Conservation (phyloP, 2,113 vertebrate species). For the Oncorhynchus clarkii region DNA sequence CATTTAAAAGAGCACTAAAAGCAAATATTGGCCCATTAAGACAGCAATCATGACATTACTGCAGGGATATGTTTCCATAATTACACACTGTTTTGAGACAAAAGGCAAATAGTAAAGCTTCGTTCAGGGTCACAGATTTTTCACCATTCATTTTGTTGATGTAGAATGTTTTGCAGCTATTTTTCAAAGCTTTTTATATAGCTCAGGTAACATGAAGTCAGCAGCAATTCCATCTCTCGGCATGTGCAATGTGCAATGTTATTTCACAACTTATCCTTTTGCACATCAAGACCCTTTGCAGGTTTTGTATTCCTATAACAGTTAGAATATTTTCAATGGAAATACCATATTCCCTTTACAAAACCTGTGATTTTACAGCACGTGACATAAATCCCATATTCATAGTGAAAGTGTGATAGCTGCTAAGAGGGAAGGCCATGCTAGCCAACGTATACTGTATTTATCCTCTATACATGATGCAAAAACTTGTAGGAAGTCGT, state of each 20-base stretch:
- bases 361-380: too few species aligned
- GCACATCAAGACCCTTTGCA: not conserved
- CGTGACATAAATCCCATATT: not conserved
- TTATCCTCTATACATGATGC: slow-evolving; percentile 31
- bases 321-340: too few species aligned
- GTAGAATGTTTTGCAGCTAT: too few species aligned
- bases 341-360: too few species aligned
- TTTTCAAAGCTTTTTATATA: not conserved
- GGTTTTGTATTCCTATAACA: not conserved
- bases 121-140: not conserved
- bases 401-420: not conserved
- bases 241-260: not conserved
- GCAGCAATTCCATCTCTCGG: not conserved
- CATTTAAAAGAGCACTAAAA: slow-evolving; percentile 40
- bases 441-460: slow-evolving; percentile 23
- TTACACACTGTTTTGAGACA: slow-evolving; percentile 28
- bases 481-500: slow-evolving; percentile 17
- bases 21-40: slow-evolving; percentile 42
- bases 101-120: too few species aligned
- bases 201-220: not conserved
- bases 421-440: slow-evolving; percentile 2
- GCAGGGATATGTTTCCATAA: slow-evolving; percentile 39
- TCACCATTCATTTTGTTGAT: slow-evolving; percentile 6
- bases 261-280: not conserved
- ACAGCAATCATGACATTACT: slow-evolving; percentile 41